These are phyloP conservation scores for Lamproptera curius DNA, from an alignment of 2,888 invertebrate genomes.

Conservation along the genomic window DNA sequence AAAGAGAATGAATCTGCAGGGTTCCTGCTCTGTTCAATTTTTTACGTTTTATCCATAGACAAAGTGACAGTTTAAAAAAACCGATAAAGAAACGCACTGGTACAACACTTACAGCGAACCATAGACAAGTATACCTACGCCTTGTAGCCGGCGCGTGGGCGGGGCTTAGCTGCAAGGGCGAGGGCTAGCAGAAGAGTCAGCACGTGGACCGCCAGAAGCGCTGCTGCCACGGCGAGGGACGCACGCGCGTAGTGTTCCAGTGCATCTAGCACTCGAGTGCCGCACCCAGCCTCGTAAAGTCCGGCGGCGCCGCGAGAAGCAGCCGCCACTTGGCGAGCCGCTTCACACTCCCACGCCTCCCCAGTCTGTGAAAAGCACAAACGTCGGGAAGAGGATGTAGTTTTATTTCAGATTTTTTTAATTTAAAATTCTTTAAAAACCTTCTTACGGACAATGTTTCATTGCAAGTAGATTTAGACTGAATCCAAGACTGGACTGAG, in stretches of 20 bases:
- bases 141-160: conserved; percentile 47
- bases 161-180: conserved; percentile 56
- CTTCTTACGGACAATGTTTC: too few species aligned
- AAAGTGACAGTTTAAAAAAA: too few species aligned
- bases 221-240: conserved; percentile 48
- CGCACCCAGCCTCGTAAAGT: conserved; percentile 49
- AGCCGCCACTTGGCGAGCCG: conserved; percentile 43
- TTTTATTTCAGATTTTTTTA: too few species aligned
- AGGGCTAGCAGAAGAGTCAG: conserved; percentile 56
- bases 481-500: too few species aligned
- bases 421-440: too few species aligned
- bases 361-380: conserved; percentile 25
- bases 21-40: too few species aligned
- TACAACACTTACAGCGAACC: too few species aligned
- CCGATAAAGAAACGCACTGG: too few species aligned
- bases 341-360: conserved; percentile 32
- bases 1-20: too few species aligned
- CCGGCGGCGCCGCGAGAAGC: conserved; percentile 35
- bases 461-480: too few species aligned
- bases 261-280: conserved; percentile 41
- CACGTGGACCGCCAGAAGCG: conserved; percentile 55
- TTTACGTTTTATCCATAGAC: too few species aligned
- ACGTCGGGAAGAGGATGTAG: too few species aligned
- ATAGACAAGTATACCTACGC: conserved; percentile 36
- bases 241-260: conserved; percentile 40